Conservation (phyloP, 1,140 invertebrate genomes). For the Ceratosolen fusciceps region DNA sequence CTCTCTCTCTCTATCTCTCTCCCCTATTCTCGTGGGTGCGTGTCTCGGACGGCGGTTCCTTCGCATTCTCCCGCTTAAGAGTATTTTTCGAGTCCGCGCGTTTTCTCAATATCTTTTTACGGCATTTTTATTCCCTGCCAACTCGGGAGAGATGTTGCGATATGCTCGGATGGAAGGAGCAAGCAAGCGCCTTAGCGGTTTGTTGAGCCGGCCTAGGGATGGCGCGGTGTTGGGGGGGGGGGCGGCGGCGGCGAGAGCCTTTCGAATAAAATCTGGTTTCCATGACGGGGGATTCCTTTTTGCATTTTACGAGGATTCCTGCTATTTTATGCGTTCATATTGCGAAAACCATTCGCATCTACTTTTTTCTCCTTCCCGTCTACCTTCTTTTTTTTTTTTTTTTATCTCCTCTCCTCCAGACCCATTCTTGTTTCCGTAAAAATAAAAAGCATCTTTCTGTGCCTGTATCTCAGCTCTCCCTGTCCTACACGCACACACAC, state of each 20-base stretch:
- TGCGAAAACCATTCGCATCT: slow-evolving; percentile 7
- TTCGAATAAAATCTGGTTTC: slow-evolving; percentile 46
- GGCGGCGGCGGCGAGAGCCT: slow-evolving; percentile 15
- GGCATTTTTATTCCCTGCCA: slow-evolving; percentile 18
- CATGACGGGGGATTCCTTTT: slow-evolving; percentile 37
- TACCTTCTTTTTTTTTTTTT: neutral
- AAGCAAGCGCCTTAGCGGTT: too few species aligned
- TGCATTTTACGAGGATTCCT: slow-evolving; percentile 45
- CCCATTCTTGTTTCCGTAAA: too few species aligned
- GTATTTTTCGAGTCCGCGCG: slow-evolving; percentile 25
- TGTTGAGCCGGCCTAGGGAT: too few species aligned
- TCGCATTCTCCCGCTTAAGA: neutral
- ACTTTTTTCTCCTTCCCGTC: neutral
- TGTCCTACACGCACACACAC: too few species aligned
- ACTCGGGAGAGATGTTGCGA: slow-evolving; percentile 1
- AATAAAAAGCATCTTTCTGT: too few species aligned
- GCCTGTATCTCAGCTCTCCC: too few species aligned
- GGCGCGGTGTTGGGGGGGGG: too few species aligned
- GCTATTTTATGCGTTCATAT: slow-evolving; percentile 34
- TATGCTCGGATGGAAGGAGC: neutral
- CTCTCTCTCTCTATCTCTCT: too few species aligned
- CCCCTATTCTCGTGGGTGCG: neutral
- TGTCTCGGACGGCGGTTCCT: neutral
- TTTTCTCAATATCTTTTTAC: slow-evolving; percentile 36
- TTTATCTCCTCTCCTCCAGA: neutral